These are phyloP conservation scores for Thysanoteuthis rhombus DNA, from an alignment of 2,888 invertebrate species.

Conservation along the genomic window DNA sequence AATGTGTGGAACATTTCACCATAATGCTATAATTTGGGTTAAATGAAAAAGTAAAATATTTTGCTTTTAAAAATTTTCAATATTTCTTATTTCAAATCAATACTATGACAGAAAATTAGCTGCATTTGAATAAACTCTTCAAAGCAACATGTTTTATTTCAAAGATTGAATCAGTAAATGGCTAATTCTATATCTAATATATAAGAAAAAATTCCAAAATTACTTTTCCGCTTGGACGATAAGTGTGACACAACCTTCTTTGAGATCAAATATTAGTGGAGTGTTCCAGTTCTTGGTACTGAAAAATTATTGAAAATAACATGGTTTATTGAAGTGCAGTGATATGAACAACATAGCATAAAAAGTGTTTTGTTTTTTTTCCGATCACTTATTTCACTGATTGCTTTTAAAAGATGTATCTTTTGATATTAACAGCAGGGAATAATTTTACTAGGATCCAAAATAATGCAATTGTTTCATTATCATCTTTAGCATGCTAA, in stretches of 20 bases:
- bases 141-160: no score
- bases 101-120: neutral
- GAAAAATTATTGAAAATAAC: slow-evolving; percentile 40
- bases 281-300: slow-evolving; percentile 93
- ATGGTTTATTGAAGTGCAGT: neutral
- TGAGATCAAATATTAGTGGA: slow-evolving; percentile 91
- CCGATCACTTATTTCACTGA: no score
- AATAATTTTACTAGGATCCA: neutral
- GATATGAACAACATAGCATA: no score
- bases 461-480: neutral
- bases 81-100: no score
- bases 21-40: neutral
- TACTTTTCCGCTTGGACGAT: slow-evolving; percentile 86
- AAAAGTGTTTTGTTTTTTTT: no score
- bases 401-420: neutral
- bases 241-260: slow-evolving; percentile 85
- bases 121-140: neutral
- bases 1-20: neutral
- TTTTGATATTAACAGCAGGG: neutral
- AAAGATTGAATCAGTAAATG: neutral
- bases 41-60: no score
- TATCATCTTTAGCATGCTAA: neutral
- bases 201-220: slow-evolving; percentile 41
- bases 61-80: neutral
- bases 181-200: neutral